These are phyloP conservation scores for Thecophora atra DNA, from an alignment of 2,888 invertebrate genomes.

Conservation along the genomic window DNA sequence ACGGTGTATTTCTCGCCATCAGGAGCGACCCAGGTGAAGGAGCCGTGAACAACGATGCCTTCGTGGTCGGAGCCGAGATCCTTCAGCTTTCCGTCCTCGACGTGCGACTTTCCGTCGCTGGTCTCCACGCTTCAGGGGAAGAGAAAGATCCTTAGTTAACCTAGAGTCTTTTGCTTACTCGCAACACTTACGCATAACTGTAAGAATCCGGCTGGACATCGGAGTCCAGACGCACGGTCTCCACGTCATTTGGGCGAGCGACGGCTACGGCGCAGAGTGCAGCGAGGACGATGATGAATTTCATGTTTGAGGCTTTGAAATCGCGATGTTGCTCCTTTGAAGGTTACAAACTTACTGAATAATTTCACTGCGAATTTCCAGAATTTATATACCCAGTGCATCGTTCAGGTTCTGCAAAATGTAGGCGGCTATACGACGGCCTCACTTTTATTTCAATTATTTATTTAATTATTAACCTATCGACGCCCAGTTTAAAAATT, in stretches of 20 bases:
- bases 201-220: constrained; percentile 58
- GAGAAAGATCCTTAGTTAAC: background rate
- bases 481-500: no score
- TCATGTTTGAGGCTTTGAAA: constrained; percentile 48
- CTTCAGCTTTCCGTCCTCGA: constrained; percentile 48
- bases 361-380: background rate
- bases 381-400: background rate
- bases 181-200: constrained; percentile 55
- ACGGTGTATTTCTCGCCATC: constrained; percentile 62
- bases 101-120: constrained; percentile 50
- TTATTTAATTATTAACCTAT: no score
- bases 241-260: constrained; percentile 43
- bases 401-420: no score
- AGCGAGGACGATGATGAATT: constrained; percentile 49
- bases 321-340: constrained; percentile 40
- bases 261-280: constrained; percentile 50
- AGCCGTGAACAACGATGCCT: constrained; percentile 50
- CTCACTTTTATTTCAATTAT: no score
- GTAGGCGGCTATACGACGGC: no score
- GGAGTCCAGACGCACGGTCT: constrained; percentile 39
- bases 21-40: constrained; percentile 49
- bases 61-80: constrained; percentile 47
- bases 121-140: constrained; percentile 44
- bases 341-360: constrained; percentile 44
- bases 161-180: no score